A percentile compares a stretch with the other conserved stretches of the same genome.
Conservation (phyloP, 2,888 invertebrate genomes). For the Brachyopa scutellaris region DNA sequence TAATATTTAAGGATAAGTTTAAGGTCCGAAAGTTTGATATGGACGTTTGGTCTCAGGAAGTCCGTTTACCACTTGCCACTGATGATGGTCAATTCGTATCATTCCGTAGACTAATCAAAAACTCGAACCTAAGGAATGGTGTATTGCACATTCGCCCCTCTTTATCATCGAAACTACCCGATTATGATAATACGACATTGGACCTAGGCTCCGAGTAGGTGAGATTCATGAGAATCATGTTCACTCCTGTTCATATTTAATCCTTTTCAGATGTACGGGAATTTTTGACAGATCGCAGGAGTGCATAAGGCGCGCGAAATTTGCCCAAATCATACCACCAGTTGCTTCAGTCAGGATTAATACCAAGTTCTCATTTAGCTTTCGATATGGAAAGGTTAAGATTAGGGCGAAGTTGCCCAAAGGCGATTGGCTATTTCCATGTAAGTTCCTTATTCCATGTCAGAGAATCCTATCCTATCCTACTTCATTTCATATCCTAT, state of each 20-base stretch:
- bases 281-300: slow-evolving; percentile 79
- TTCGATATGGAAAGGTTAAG: slow-evolving; percentile 88
- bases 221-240: no score
- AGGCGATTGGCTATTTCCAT: slow-evolving; percentile 91
- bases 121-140: slow-evolving; percentile 77
- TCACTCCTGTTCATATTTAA: no score
- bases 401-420: slow-evolving; percentile 88
- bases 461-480: no score
- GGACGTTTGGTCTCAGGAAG: slow-evolving; percentile 84
- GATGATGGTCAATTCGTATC: slow-evolving; percentile 83
- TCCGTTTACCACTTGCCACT: slow-evolving; percentile 83
- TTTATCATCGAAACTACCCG: slow-evolving; percentile 73
- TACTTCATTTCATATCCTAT: no score
- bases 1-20: slow-evolving; percentile 86
- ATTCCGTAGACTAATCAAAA: slow-evolving; percentile 79
- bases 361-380: slow-evolving; percentile 85
- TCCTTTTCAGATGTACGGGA: slow-evolving; percentile 82
- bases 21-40: no score
- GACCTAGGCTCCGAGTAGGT: slow-evolving; percentile 80
- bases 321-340: slow-evolving; percentile 85
- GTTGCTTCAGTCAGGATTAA: slow-evolving; percentile 86
- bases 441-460: slow-evolving; percentile 81
- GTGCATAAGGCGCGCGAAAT: slow-evolving; percentile 74
- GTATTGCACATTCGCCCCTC: slow-evolving; percentile 80
- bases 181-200: no score